Evolutionary conservation across 2,113 vertebrate genomes (phyloP), one percentile per base, ranked within the genome.

Genomic region (Ondatra zibethicus): DNA sequence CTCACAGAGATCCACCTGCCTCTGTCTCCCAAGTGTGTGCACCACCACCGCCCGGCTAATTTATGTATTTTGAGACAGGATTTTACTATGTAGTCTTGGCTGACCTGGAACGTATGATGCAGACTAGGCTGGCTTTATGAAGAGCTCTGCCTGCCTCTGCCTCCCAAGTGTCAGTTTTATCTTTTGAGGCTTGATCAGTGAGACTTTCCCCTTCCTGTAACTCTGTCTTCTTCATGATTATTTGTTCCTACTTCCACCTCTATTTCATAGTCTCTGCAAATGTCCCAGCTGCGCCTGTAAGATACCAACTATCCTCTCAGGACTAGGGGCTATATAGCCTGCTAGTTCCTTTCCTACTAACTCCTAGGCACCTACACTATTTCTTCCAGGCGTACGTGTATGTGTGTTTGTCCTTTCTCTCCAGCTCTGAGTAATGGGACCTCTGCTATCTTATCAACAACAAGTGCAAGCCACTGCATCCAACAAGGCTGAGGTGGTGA

Each of bases 381-480:
- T 78, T 52, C 76, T 92, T 27, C 47, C 68, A 85, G 73, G 31
- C 72, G 2, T 45, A 75, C 36, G 87, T 92, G 63, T 52, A 39
- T 47, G 76, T 50, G 42, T 63, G 4, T 89, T 70, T 92, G 47
- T 92, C 85, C 29, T 88, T 97, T 95, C 55, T 96, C 36, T 45
- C 25, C 39, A 82, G 11, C 42, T 97, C 70, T 82, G 33, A 94
- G 82, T 42, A 85, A 87, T 86, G 80, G 45, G 50, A 45, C 36
- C 65, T 77, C 68, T 70, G 61, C 66, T 93, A 80, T 92, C 88
- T 76, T 70, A 25, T 78, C 45, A 73, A 87, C 61, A 75, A 55
- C 29, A 52, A 66, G 52, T 23, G 4, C 39, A 91, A 92, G 36
- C 58, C 63, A 55, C 52, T 65, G 52, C 7, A 39, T 42, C 27